Percentiles rank a stretch among this genome's conserved stretches.
phyloP scores from a whole-genome alignment of 1,140 invertebrate species.

The Panonychus citri region DNA sequence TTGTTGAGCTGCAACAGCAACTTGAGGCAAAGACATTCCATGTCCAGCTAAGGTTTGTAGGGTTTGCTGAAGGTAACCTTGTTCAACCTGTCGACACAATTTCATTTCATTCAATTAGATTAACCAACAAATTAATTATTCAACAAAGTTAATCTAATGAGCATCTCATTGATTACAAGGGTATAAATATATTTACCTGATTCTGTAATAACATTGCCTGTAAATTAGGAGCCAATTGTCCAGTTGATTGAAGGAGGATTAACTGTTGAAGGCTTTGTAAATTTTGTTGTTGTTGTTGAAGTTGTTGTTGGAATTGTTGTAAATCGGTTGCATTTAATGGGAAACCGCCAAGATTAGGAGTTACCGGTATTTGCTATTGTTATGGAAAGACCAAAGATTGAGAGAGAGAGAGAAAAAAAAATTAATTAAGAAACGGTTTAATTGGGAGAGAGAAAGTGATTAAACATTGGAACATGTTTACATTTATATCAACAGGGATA shows the following conservation, averaged over 20 bases:
- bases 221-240: conserved; percentile 23
- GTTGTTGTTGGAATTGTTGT: conserved; percentile 30
- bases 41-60: conserved; percentile 17
- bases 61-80: conserved; percentile 19
- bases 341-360: conserved; percentile 18
- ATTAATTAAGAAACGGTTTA: too few species aligned
- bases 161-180: not conserved
- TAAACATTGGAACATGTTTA: not conserved
- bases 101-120: not conserved
- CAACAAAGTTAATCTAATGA: not conserved
- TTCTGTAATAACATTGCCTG: conserved; percentile 52
- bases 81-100: conserved; percentile 17
- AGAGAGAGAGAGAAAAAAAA: too few species aligned
- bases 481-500: not conserved
- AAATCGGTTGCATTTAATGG: conserved; percentile 34
- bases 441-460: not conserved
- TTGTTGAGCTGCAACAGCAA: conserved; percentile 37
- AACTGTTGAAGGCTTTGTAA: conserved; percentile 45
- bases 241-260: conserved; percentile 31
- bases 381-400: not conserved
- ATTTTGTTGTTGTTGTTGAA: conserved; percentile 28
- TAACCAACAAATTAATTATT: not conserved
- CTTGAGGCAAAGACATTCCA: conserved; percentile 40
- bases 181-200: conserved; percentile 31
- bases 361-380: conserved; percentile 9